These are phyloP conservation scores for Alfaro cultratus DNA, from an alignment of 2,797 vertebrate species.

Conservation along the genomic window DNA sequence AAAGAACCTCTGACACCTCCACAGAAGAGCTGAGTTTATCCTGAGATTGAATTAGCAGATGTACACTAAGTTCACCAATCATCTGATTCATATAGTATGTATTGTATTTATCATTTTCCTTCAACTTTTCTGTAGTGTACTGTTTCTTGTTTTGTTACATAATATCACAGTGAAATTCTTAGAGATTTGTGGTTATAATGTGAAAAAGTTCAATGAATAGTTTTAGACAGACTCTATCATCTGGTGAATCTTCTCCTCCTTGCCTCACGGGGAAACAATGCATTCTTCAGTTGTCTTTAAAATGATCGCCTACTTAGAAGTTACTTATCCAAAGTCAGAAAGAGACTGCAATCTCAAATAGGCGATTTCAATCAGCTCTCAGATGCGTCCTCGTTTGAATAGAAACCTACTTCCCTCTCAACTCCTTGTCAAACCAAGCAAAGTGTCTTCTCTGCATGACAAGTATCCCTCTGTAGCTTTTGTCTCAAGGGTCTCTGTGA, in stretches of 20 bases:
- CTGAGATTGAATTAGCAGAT: background rate
- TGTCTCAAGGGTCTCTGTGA: constrained; percentile 68
- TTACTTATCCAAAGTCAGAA: constrained; percentile 38
- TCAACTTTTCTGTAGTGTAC: background rate
- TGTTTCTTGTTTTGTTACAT: background rate
- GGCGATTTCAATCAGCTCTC: constrained; percentile 49
- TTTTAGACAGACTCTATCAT: constrained; percentile 6
- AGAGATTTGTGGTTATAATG: background rate
- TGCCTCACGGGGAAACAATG: constrained; percentile 42
- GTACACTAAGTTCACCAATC: background rate
- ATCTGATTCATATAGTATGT: background rate
- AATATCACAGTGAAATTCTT: background rate
- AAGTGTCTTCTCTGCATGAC: constrained; percentile 67
- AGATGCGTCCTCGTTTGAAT: constrained; percentile 55
- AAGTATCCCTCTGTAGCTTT: constrained; percentile 65
- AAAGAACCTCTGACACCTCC: background rate
- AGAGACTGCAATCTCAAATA: constrained; percentile 39
- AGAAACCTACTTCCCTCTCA: constrained; percentile 52
- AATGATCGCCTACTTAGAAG: constrained; percentile 21
- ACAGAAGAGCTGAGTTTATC: background rate
- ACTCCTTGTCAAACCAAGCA: constrained; percentile 51
- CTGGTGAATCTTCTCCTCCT: background rate
- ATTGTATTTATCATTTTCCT: background rate
- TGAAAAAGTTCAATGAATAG: background rate
- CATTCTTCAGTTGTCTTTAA: constrained; percentile 11